Percentiles rank a stretch among this genome's conserved stretches.
These are phyloP conservation scores for Sebastes oblongus DNA, from an alignment of 2,797 vertebrate genomes.

Conservation along the genomic window DNA sequence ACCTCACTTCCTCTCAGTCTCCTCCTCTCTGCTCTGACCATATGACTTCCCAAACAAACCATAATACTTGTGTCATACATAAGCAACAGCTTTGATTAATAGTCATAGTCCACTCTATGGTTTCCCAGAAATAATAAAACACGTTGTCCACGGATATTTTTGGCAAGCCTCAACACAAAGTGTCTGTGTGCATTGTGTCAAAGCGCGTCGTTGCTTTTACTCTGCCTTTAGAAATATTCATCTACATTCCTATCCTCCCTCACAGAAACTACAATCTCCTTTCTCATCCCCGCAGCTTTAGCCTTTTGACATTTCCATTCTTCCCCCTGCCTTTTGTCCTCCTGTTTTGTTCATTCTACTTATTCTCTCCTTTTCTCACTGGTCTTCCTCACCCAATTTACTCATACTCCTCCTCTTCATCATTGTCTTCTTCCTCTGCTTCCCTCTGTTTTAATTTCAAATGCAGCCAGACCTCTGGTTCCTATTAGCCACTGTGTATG, in stretches of 20 bases:
- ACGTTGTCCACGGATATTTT: neutral
- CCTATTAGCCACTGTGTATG: conserved; percentile 32
- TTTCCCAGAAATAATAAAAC: conserved; percentile 14
- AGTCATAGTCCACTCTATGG: neutral
- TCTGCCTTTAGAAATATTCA: conserved; percentile 61
- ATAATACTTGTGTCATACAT: neutral
- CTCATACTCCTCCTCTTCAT: neutral
- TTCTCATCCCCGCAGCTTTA: conserved; percentile 35
- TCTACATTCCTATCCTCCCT: conserved; percentile 45
- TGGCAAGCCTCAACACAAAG: neutral
- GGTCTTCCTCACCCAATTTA: neutral
- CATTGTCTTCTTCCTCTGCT: neutral
- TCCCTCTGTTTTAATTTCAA: neutral
- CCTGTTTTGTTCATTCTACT: conserved; percentile 17
- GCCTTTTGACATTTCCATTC: conserved; percentile 29
- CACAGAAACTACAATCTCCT: conserved; percentile 31
- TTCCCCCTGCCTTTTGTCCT: conserved; percentile 7
- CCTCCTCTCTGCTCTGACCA: conserved; percentile 6
- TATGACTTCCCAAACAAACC: neutral
- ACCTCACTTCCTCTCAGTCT: neutral
- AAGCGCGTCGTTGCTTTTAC: conserved; percentile 48
- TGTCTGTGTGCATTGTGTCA: conserved; percentile 48
- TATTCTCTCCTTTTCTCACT: neutral
- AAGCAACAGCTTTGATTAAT: neutral
- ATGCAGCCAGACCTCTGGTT: conserved; percentile 34